Evolutionary conservation across 2,113 vertebrate species (phyloP).

Genomic region (Passerina amoena): DNA sequence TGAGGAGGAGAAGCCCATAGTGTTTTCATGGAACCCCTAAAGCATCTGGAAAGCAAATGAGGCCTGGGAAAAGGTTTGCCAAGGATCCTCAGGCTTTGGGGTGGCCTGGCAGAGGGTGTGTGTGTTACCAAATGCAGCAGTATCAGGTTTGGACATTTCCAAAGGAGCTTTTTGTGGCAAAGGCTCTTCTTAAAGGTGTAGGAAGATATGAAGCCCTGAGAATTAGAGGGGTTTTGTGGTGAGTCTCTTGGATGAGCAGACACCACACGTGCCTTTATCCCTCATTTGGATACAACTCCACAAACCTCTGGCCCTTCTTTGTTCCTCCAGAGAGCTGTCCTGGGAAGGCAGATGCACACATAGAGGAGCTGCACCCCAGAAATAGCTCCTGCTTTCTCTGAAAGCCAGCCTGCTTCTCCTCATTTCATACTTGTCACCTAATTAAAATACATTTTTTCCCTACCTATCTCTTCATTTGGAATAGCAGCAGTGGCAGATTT

Average conservation of each 20-base stretch:
- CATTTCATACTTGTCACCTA: background rate
- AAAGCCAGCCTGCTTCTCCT: background rate
- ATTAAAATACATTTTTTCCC: background rate
- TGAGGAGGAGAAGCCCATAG: rapidly evolving
- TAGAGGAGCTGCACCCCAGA: background rate
- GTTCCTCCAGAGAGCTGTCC: background rate
- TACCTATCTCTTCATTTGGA: background rate
- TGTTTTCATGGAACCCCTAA: background rate
- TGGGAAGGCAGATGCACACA: background rate
- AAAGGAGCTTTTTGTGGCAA: background rate
- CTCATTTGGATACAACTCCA: background rate
- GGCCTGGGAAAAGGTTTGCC: background rate
- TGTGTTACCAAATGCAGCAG: background rate
- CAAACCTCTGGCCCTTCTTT: background rate
- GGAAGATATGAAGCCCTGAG: background rate
- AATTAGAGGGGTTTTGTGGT: background rate
- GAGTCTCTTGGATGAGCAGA: background rate
- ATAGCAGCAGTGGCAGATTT: background rate
- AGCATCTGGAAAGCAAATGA: background rate
- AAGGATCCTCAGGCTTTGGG: background rate
- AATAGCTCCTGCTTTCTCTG: background rate
- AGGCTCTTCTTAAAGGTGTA: background rate
- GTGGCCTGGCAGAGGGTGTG: background rate
- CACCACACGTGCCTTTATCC: background rate
- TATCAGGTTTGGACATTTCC: background rate